These are phyloP conservation scores for Drosophila quinaria DNA, from an alignment of 2,888 invertebrate genomes.

Conservation along the genomic window DNA sequence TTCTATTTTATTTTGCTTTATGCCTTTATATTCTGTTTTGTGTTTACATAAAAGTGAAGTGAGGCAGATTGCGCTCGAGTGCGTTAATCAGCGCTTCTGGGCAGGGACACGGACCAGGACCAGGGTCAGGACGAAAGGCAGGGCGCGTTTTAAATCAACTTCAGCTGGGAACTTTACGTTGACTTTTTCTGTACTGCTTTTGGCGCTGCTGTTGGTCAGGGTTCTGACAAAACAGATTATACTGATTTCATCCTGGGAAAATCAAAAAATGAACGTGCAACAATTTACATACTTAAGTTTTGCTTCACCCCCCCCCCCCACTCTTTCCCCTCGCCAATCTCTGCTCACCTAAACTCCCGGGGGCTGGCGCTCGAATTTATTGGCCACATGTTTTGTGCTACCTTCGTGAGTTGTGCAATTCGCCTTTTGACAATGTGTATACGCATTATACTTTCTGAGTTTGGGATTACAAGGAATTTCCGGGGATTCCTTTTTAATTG, in stretches of 20 bases:
- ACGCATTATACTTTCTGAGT: conserved; percentile 48
- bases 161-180: conserved; percentile 60
- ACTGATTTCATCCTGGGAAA: conserved; percentile 80
- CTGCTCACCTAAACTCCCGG: conserved; percentile 1
- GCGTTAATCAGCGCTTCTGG: conserved; percentile 80
- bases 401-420: conserved; percentile 79
- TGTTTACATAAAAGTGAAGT: conserved; percentile 81
- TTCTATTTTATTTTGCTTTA: conserved; percentile 77
- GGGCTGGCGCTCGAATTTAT: conserved; percentile 59
- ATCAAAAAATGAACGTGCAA: conserved; percentile 83
- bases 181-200: conserved; percentile 55
- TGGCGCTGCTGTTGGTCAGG: conserved; percentile 61
- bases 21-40: conserved; percentile 82
- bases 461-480: conserved; percentile 78
- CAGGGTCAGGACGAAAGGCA: conserved; percentile 6
- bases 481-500: conserved; percentile 79
- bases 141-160: conserved; percentile 64
- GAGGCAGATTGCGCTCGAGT: conserved; percentile 82
- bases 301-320: neutral
- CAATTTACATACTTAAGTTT: conserved; percentile 81
- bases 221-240: conserved; percentile 74
- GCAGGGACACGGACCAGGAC: conserved; percentile 53
- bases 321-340: neutral
- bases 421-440: conserved; percentile 70
- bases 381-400: conserved; percentile 78